Conservation (phyloP, 2,888 invertebrate genomes). For the Unio delphinus region DNA sequence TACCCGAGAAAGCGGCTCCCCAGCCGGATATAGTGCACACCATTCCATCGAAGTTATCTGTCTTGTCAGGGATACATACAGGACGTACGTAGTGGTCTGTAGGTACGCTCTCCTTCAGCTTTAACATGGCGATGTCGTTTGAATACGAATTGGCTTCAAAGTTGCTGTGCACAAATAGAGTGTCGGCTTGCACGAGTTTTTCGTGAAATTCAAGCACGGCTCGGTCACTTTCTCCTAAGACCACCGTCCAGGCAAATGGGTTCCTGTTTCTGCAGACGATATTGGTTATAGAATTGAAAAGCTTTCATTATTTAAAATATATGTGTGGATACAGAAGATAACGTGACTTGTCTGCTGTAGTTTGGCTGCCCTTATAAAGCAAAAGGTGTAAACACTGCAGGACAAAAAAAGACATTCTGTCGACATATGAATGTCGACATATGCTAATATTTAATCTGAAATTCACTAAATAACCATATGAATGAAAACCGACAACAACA, state of each 20-base stretch:
- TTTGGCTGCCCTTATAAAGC: no score
- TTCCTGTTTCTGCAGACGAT: constrained; percentile 40
- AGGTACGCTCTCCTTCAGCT: constrained; percentile 76
- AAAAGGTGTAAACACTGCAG: no score
- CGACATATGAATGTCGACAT: no score
- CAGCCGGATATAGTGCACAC: constrained; percentile 56
- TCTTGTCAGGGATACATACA: constrained; percentile 81
- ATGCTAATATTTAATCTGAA: no score
- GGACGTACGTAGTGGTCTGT: constrained; percentile 81
- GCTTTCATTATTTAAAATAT: neutral
- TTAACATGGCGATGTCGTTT: constrained; percentile 84
- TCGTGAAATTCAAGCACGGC: constrained; percentile 49
- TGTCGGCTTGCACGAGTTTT: constrained; percentile 43
- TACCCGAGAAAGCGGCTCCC: constrained; percentile 51
- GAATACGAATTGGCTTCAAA: constrained; percentile 77
- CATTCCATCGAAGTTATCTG: constrained; percentile 59
- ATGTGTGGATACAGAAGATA: no score
- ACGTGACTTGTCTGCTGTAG: no score
- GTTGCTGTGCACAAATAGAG: constrained; percentile 81
- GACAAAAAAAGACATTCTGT: no score
- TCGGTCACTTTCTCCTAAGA: constrained; percentile 53
- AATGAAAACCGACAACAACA: no score
- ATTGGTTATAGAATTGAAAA: neutral
- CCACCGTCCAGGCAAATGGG: constrained; percentile 49
- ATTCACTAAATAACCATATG: no score